Evolutionary conservation across 2,113 vertebrate species (phyloP).

Genomic region (Typhlomys cinereus): DNA sequence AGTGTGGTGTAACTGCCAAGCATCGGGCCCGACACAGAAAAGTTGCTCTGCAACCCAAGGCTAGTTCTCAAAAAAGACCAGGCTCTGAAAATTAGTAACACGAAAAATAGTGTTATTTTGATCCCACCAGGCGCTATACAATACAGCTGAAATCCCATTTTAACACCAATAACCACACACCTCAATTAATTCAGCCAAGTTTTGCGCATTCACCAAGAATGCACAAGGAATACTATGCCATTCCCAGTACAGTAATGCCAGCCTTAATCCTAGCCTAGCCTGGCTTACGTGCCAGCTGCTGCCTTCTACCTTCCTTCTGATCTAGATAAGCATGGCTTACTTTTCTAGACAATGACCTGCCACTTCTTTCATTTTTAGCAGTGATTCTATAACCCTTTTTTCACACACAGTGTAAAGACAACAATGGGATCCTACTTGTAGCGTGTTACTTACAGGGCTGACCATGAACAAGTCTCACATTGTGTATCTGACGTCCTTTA

Average conservation of each 20-base stretch:
- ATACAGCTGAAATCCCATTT: not conserved
- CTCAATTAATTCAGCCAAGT: not conserved
- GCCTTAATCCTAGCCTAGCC: not conserved
- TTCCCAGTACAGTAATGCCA: not conserved
- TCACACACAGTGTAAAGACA: not conserved
- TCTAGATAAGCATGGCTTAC: not conserved
- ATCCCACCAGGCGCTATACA: not conserved
- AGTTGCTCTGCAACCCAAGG: too few relatives aligned
- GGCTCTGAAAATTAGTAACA: not conserved
- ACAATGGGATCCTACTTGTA: not conserved
- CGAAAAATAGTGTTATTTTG: slow-evolving; percentile 28
- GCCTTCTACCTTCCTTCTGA: not conserved
- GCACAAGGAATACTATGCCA: not conserved
- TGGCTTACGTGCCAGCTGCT: not conserved
- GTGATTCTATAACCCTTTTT: slow-evolving; percentile 4
- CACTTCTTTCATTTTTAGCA: not conserved
- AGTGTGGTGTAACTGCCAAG: not conserved
- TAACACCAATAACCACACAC: not conserved
- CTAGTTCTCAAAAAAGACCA: too few relatives aligned
- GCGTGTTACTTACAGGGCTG: not conserved
- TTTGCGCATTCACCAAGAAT: slow-evolving; percentile 3
- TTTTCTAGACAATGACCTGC: too few relatives aligned
- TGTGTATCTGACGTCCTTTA: not conserved
- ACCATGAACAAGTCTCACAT: not conserved
- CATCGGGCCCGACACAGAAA: too few relatives aligned